These are phyloP conservation scores for Clistopyga incitator DNA, from an alignment of 2,888 invertebrate species.

Conservation along the genomic window DNA sequence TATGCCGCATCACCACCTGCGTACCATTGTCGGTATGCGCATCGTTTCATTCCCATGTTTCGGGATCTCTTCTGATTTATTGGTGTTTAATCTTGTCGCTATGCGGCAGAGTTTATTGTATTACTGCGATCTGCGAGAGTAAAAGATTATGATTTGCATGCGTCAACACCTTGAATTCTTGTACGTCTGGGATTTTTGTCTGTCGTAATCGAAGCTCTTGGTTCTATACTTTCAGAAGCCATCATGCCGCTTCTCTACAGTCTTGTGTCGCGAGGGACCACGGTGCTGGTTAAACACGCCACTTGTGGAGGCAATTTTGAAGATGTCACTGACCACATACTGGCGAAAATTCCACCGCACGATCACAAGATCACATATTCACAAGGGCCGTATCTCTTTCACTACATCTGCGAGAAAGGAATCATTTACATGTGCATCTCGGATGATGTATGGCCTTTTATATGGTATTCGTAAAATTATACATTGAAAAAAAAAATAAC, in stretches of 20 bases:
- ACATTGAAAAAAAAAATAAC: background rate
- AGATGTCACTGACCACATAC: constrained; percentile 96
- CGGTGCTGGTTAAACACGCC: constrained; percentile 95
- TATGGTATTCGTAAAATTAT: background rate
- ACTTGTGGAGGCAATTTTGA: constrained; percentile 97
- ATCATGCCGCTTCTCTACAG: constrained; percentile 96
- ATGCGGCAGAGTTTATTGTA: background rate
- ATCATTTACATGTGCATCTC: constrained; percentile 97
- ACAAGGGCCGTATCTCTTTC: constrained; percentile 96
- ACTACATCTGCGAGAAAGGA: constrained; percentile 94
- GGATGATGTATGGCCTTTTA: constrained; percentile 91
- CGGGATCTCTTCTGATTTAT: background rate
- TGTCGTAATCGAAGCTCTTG: background rate
- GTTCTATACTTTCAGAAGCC: constrained; percentile 58
- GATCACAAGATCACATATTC: constrained; percentile 97
- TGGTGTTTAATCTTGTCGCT: background rate
- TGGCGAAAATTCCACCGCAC: constrained; percentile 94
- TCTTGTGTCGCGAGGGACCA: constrained; percentile 94
- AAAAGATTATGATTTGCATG: background rate
- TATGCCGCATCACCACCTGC: background rate
- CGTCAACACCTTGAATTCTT: background rate
- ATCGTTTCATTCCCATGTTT: background rate
- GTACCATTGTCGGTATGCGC: background rate
- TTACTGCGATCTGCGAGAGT: background rate
- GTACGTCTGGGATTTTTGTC: no score